A percentile compares a stretch with the other conserved stretches of the same genome.
Conservation (phyloP, 2,888 invertebrate genomes). For the Meiosimyza decipiens region DNA sequence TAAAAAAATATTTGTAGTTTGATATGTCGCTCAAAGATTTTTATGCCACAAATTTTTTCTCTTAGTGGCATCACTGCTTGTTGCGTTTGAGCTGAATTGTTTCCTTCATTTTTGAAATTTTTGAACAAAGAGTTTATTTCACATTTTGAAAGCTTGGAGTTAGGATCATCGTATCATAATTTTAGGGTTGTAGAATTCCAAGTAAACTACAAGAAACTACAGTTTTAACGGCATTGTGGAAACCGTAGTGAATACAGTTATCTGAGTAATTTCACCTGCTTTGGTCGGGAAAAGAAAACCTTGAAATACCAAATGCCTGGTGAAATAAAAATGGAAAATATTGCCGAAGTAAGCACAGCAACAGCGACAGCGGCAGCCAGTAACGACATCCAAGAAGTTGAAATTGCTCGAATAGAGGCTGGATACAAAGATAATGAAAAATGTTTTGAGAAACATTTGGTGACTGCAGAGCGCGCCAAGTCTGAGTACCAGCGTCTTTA, state of each 20-base stretch:
- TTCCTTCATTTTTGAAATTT: constrained; percentile 17
- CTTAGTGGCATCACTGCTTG: no score
- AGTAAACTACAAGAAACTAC: background rate
- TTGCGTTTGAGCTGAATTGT: background rate
- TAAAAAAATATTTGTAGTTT: no score
- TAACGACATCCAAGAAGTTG: background rate
- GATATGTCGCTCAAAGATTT: no score
- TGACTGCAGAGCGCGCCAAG: constrained; percentile 42
- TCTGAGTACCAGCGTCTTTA: constrained; percentile 47
- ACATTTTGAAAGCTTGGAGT: background rate
- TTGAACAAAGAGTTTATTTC: constrained; percentile 3
- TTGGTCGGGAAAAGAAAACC: background rate
- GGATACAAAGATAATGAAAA: constrained; percentile 37
- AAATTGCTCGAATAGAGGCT: constrained; percentile 1
- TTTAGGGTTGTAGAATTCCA: background rate
- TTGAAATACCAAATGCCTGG: no score
- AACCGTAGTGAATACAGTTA: background rate
- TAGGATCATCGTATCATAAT: background rate
- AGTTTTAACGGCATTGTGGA: constrained; percentile 19
- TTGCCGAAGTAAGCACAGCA: background rate
- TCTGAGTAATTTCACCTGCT: background rate
- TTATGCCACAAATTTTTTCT: no score
- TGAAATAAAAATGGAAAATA: constrained; percentile 2
- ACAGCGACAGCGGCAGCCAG: background rate
- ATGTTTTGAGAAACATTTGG: constrained; percentile 30